Base-by-base conservation (phyloP, 2,113 vertebrate species). In the Phalacrocorax pelagicus region DNA sequence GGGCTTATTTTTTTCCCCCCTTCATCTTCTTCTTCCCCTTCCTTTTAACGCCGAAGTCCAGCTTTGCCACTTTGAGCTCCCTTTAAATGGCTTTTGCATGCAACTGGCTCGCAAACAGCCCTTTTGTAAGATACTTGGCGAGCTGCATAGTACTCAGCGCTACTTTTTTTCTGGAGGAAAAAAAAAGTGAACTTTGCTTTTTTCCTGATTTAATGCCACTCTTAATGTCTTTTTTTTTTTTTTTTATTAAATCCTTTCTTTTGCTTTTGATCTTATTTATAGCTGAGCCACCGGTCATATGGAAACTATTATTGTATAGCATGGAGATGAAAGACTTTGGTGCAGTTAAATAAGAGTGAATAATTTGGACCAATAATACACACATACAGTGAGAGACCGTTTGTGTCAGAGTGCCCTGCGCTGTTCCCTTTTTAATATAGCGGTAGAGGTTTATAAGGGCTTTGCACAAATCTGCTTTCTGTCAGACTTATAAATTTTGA, bases 221-320 rank as follows among this genome's bases (percentile, higher is more conserved):
- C 95, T 93, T 97, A 97, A 97, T 97, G 96, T 97, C 88, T 36
- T 49, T 26, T 95, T 96, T 94, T 96, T 88, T 38, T 42, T 15
- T 87, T 97, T 92, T 97, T 95, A 98, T 98, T 98, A 98, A 98
- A 98, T 97, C 97, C 97, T 98, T 98, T 97, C 97, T 98, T 97
- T 97, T 61, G 79, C 98, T 97, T 98, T 98, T 98, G 98, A 98
- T 98, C 97, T 98, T 98, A 98, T 98, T 98, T 98, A 98, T 98
- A 98, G 97, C 97, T 61, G 74, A 98, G 97, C 98, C 98, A 97
- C 97, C 67, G 90, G 94, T 98, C 98, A 98, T 98, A 97, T 98
- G 98, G 98, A 98, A 98, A 62, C 97, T 95, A 98, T 98, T 98
- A 98, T 92, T 95, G 91, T 97, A 95, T 95, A 97, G 97, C 94